Base-by-base conservation (phyloP, 2,113 vertebrate species). In the Zosterops hypoxanthus region DNA sequence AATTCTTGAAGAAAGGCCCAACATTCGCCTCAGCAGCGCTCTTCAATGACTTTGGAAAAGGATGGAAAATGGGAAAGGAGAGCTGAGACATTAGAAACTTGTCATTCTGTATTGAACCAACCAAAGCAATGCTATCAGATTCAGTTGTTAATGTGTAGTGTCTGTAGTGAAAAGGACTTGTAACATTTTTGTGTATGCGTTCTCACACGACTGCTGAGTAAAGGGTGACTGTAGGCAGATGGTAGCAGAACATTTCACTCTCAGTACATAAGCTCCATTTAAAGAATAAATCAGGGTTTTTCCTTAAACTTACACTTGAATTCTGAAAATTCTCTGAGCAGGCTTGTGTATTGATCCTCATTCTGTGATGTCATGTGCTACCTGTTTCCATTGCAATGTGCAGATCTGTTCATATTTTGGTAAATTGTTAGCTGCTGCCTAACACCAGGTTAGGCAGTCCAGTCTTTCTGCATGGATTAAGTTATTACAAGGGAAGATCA, bases 271-370 rank as follows among this genome's bases (percentile, higher is more conserved):
- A 47, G 91, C 64, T 94, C 72, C 57, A 49, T 96, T 94, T 90
- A 75, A 52, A 53, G 49, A 77, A 69, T 19, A 81, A 92, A 95
- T 94, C 70, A 80, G 49, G 82, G 88, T 56, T 66, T 89, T 94
- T 92, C 90, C 84, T 90, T 85, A 60, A 84, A 79, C 79, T 96
- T 95, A 94, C 86, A 95, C 94, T 98, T 95, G 93, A 94, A 97
- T 95, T 97, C 78, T 77, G 77, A 90, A 92, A 61, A 92, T 90
- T 50, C 53, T 91, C 72, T 52, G 31, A 73, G 82, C 66, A 90
- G 91, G 90, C 86, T 96, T 94, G 70, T 96, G 75, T 95, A 80
- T 47, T 24, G 86, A 89, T 93, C 81, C 71, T 95, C 57, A 81
- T 82, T 95, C 41, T 17, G 7, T 89, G 34, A 57, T 89, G 89